Evolutionary conservation across 2,888 invertebrate species (phyloP), one percentile per base, ranked within the genome.

Genomic region (Hyles lineata): DNA sequence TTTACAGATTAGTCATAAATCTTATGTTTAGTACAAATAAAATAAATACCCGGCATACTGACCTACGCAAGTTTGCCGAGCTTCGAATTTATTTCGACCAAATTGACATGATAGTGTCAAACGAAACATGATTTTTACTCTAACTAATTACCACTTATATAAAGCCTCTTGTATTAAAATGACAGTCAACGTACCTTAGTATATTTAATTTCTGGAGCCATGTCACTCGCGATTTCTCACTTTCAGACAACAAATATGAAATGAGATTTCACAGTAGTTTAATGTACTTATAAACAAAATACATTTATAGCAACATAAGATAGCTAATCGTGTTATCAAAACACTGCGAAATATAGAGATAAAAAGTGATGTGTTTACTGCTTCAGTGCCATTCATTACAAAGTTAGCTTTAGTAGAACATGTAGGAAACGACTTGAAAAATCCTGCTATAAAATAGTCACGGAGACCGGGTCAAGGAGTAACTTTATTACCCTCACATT

Each of bases 401-500:
- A 15, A 11, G 23, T 43, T 21, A 63, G 11, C 63, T 63, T 63
- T 63, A 43, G 35, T 50, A 15, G 17, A 23, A 15, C 23, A 67
- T 23, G 23, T 50, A 23, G 67, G 43, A 50, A 67, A 67, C 50
- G 67, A 23, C 50, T 50, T 67, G 50, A 67, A 67, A 50, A 67
- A 67, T 67, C 17, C 17, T 17, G 6, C 67, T 23, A 67, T 67
- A 23, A 50, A 67, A 67, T 11, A 0, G 55, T 15, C 55, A 0
- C 3, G 29, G 29, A 29, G 29, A 43, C 1, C 23, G 63, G 43
- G 63, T 67, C 50, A 67, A 67, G 50, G 67, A 43, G 67, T 50
- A 67, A 17, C 5, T 67, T 50, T 50, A 50, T 50, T 23, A 67
- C 50, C 23, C 21, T 50, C n/a, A 55, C n/a, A 55, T n/a, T 6